Percentiles rank a stretch among this genome's conserved stretches.
phyloP scores from a whole-genome alignment of 1,140 invertebrate genomes.

The Brachionus rotundiformis region DNA sequence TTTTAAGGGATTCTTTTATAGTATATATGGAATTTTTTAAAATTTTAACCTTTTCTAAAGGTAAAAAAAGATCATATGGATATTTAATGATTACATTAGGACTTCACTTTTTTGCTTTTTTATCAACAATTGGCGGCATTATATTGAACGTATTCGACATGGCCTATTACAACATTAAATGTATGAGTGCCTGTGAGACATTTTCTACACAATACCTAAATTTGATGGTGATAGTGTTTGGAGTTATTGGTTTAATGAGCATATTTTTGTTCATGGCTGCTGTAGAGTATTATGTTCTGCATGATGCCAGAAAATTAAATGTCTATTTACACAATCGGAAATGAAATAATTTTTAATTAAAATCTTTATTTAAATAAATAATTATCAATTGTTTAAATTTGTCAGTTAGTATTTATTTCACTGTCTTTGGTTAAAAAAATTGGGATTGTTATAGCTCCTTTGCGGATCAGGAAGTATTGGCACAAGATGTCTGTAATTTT shows the following conservation, averaged over 20 bases:
- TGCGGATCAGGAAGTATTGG: neutral
- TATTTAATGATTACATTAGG: neutral
- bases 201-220: conserved; percentile 46
- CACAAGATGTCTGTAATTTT: neutral
- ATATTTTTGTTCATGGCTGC: neutral
- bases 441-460: neutral
- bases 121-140: conserved; percentile 2
- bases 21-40: neutral
- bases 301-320: neutral
- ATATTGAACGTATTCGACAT: conserved; percentile 40
- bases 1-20: no score
- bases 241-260: neutral
- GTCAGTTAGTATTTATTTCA: neutral
- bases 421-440: neutral
- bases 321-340: conserved; percentile 28
- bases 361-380: neutral
- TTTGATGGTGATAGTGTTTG: conserved; percentile 36
- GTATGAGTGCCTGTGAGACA: conserved; percentile 17
- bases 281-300: neutral
- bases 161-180: conserved; percentile 19
- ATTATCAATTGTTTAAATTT: neutral
- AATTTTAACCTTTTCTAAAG: neutral
- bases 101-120: neutral
- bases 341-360: neutral
- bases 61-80: conserved; percentile 16